Conservation (phyloP, 2,113 vertebrate genomes). For the Pseudonaja textilis region DNA sequence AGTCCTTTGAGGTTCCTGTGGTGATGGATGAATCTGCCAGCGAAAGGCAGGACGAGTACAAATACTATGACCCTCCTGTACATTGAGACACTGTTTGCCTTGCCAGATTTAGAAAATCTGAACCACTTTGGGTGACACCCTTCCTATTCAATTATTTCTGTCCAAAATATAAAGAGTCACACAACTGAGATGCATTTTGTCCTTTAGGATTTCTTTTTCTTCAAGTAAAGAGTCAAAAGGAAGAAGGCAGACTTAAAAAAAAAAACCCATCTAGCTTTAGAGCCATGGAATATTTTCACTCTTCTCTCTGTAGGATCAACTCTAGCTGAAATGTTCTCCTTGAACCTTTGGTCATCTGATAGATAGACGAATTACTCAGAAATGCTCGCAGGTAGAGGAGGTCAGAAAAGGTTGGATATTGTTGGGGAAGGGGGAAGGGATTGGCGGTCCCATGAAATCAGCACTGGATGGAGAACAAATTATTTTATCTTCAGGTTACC, state of each 20-base stretch:
- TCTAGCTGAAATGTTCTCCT: constrained; percentile 8
- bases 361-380: constrained; percentile 6
- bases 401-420: not conserved
- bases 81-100: not conserved
- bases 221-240: not conserved
- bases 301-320: constrained; percentile 2
- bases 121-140: not conserved
- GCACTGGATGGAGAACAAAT: not conserved
- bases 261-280: rapidly evolving
- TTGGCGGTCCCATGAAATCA: not conserved
- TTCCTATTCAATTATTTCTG: constrained; percentile 15
- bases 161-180: not conserved
- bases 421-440: not conserved
- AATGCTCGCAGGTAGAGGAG: not conserved
- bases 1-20: not conserved
- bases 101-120: not conserved
- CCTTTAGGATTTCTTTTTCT: not conserved
- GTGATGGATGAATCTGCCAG: constrained; percentile 1
- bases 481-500: not conserved
- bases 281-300: not conserved
- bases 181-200: not conserved
- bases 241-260: not conserved
- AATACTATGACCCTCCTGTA: not conserved
- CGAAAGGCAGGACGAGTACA: not conserved
- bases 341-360: constrained; percentile 12